Conservation (phyloP, 2,888 invertebrate genomes). For the Ptilodon capucinus region DNA sequence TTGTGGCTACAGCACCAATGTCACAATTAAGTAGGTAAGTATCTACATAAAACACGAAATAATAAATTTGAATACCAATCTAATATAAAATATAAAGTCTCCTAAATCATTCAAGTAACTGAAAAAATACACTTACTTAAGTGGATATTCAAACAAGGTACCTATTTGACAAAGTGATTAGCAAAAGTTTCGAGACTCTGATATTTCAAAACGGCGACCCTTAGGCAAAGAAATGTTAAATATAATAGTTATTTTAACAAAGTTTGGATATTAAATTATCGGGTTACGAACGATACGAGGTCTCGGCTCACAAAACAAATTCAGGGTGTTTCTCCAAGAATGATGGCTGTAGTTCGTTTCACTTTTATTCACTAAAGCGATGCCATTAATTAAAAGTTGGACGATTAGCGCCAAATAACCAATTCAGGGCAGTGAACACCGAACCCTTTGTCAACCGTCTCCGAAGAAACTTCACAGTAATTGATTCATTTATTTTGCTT, state of each 20-base stretch:
- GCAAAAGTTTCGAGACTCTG: background rate
- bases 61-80: too few relatives aligned
- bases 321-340: constrained; percentile 15
- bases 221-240: background rate
- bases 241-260: background rate
- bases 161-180: background rate
- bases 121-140: background rate
- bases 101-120: too few relatives aligned
- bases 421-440: constrained; percentile 45
- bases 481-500: constrained; percentile 57
- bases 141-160: background rate
- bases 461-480: constrained; percentile 44
- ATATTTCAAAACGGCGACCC: background rate
- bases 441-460: constrained; percentile 53
- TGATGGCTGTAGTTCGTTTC: constrained; percentile 36
- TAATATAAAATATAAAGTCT: too few relatives aligned
- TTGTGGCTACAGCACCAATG: too few relatives aligned
- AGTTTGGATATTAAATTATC: background rate
- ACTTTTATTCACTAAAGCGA: constrained; percentile 56
- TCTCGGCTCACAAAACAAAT: constrained; percentile 4
- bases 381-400: constrained; percentile 68
- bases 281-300: background rate
- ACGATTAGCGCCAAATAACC: constrained; percentile 63
- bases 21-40: too few relatives aligned
- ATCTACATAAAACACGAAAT: background rate